Evolutionary conservation across 2,888 invertebrate species (phyloP), one percentile per base, ranked within the genome.

Genomic region (Lypha dubia): DNA sequence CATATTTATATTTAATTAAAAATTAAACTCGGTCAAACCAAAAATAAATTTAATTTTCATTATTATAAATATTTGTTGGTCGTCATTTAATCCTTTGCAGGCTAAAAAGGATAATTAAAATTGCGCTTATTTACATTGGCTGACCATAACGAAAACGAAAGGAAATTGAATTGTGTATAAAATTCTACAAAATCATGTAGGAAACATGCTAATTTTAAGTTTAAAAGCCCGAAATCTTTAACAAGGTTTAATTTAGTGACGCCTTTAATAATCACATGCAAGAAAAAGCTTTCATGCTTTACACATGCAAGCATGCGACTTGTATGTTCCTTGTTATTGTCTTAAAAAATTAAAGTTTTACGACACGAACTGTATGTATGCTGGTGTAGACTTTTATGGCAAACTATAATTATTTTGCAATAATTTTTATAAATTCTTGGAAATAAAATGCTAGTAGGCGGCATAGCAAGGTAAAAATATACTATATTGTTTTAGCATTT

Each of bases 221-320:
- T 15, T 15, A 53, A 11, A 60, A 32, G n/a, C 9, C 5, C 22
- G 32, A 53, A 70, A 35, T 20, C 32, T 53, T 62, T 63, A 71
- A 62, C 24, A 46, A 17, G 44, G 22, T 35, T 79, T 46, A 65
- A 71, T 63, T 79, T n/a, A n/a, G n/a, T n/a, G n/a, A n/a, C n/a
- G n/a, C n/a, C n/a, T n/a, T n/a, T 46, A 24, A n/a, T 22, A 38
- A 15, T 38, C 46, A 28, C 65, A 71, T 60, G 68, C 38, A 9
- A n/a, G n/a, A n/a, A n/a, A n/a, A n/a, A n/a, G 32, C 8, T 11
- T 15, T 35, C 53, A 79, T 28, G 28, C 28, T 56, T 46, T 38
- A 56, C 71, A 41, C 71, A 63, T 46, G 79, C 79, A 79, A 79
- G 15, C 56, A 53, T 13, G 17, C 24, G 9, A 38, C 24, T 51